Base-by-base conservation (phyloP, 2,888 invertebrate species). In the Microctonus brassicae region DNA sequence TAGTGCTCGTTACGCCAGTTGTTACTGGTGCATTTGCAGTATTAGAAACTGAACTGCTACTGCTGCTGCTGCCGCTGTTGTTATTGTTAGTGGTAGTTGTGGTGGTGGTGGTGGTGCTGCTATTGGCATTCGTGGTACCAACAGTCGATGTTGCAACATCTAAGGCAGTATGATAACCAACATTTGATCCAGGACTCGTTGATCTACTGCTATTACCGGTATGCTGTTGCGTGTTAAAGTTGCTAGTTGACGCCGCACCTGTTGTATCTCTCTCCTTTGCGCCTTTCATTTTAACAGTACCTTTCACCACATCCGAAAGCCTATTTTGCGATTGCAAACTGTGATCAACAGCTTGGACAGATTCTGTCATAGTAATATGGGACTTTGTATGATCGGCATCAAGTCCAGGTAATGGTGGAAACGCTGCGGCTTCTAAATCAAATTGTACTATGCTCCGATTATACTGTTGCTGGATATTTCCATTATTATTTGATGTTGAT, bases 261-360 rank as follows among this genome's bases (percentile, higher is more conserved):
- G 33, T 24, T 26, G 22, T 60, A 53, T 83, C 81, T 67, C 81
- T 84, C 20, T 83, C 88, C 78, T 88, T 88, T 75, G 86, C 86
- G 80, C 85, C 85, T 85, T 90, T 91, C 76, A 90, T 88, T 85
- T 91, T 92, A 64, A 91, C 92, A 52, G 92, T 93, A 70, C 94
- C 94, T 81, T 94, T 94, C 61, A 95, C 94, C 55, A 95, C 94
- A 86, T 95, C 95, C 11, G 94, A 92, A 81, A 94, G 89, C 84
- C 94, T 92, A 86, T 90, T 92, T 83, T 91, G 89, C 70, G 88
- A 87, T 79, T 87, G 86, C 78, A 83, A 79, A 75, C 81, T 82
- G 69, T 47, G 58, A 33, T 63, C 62, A 57, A 42, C 55, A 24
- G 17, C n/a, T 10, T 39, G 36, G n/a, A 24, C 39, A 10, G 57